phyloP scores from a whole-genome alignment of 2,113 vertebrate genomes.

The Ctenomys sociabilis region DNA sequence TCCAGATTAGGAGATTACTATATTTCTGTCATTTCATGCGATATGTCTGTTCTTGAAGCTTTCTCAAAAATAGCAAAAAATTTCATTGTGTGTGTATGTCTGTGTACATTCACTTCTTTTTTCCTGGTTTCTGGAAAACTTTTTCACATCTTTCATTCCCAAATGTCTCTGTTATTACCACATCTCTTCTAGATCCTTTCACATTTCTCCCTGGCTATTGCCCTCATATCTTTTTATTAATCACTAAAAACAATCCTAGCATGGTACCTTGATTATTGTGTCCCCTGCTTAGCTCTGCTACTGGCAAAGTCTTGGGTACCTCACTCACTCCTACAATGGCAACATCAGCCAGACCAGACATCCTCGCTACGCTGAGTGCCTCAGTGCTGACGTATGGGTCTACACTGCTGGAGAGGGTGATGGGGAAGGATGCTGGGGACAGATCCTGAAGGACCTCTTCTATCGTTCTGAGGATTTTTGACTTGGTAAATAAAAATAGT shows the following conservation, averaged over 20 bases:
- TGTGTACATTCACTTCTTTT: constrained; percentile 4
- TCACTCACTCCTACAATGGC: background rate
- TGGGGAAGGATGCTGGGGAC: background rate
- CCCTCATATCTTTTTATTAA: background rate
- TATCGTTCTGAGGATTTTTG: background rate
- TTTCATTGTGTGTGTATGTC: background rate
- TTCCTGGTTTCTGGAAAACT: background rate
- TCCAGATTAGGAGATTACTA: background rate
- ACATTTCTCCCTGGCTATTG: constrained; percentile 19
- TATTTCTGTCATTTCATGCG: background rate
- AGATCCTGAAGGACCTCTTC: background rate
- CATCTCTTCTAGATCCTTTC: constrained; percentile 13
- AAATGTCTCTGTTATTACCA: background rate
- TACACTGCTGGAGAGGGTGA: background rate
- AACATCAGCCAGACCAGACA: background rate
- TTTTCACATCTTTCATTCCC: background rate
- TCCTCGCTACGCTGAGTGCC: background rate
- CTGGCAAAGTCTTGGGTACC: background rate
- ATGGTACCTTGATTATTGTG: background rate
- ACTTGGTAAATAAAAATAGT: background rate
- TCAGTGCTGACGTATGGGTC: background rate
- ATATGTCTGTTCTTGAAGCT: constrained; percentile 37
- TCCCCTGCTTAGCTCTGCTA: background rate
- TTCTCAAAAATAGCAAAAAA: background rate
- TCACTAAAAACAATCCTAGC: background rate